Conservation (phyloP, 53 echinoderm and acorn worm species). For the Patiria pectinifera region DNA sequence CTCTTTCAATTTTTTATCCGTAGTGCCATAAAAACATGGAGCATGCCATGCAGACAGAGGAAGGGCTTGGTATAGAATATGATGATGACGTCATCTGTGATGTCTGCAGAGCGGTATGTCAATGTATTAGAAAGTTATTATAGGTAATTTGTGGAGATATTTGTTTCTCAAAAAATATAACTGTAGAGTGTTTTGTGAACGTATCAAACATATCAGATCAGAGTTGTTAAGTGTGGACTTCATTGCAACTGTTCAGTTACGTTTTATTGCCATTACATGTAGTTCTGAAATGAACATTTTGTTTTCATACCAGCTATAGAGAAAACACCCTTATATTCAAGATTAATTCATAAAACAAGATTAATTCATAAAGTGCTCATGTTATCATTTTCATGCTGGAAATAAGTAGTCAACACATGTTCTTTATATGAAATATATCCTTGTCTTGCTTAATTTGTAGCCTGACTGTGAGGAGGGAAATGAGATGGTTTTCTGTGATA, state of each 20-base stretch:
- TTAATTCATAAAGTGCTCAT: neutral
- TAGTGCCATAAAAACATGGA: conserved; percentile 99
- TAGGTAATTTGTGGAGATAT: too few species aligned
- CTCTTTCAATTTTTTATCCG: conserved; percentile 5
- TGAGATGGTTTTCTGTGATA: conserved; percentile 99
- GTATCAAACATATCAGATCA: too few species aligned
- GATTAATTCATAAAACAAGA: neutral
- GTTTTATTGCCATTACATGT: too few species aligned
- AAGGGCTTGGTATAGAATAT: conserved; percentile 97
- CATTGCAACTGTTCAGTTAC: too few species aligned
- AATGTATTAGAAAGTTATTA: neutral
- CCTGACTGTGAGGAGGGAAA: conserved; percentile 99
- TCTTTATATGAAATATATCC: too few species aligned
- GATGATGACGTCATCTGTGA: conserved; percentile 99
- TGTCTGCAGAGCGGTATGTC: conserved; percentile 98
- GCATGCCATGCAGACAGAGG: conserved; percentile 96
- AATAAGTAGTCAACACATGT: too few species aligned
- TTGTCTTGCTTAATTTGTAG: conserved; percentile 56
- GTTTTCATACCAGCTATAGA: neutral
- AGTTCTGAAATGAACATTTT: too few species aligned
- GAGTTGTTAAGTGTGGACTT: too few species aligned
- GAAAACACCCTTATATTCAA: neutral
- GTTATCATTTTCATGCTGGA: neutral
- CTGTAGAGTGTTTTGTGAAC: too few species aligned
- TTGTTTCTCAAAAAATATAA: too few species aligned